Percentiles rank a stretch among this genome's conserved stretches.
These are phyloP conservation scores for Nyctereutes procyonoides DNA, from an alignment of 2,113 vertebrate species.

Conservation along the genomic window DNA sequence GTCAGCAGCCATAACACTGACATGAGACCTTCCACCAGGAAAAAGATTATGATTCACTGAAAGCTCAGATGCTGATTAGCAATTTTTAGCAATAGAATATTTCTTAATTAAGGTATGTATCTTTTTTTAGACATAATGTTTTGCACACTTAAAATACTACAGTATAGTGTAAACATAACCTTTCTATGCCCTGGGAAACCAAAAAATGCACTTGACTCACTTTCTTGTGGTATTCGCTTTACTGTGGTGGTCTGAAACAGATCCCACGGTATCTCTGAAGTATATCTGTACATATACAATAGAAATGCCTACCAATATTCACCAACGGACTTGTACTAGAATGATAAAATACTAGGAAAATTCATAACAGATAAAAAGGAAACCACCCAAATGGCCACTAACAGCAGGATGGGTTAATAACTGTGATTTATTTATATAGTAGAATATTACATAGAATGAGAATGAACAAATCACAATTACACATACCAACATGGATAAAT, in stretches of 20 bases:
- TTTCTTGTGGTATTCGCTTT: neutral
- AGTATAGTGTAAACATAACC: neutral
- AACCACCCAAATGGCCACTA: neutral
- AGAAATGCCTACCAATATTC: neutral
- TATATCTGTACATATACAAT: neutral
- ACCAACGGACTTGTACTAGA: neutral
- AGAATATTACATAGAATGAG: neutral
- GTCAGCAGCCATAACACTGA: neutral
- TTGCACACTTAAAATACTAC: neutral
- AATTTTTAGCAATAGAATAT: neutral
- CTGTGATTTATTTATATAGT: neutral
- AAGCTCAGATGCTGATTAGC: neutral
- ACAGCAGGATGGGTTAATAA: neutral
- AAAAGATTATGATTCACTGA: neutral
- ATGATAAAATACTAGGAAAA: neutral
- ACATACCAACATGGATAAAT: neutral
- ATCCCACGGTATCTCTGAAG: neutral
- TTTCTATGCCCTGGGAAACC: neutral
- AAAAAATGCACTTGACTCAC: neutral
- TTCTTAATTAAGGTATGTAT: neutral
- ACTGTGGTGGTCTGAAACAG: neutral
- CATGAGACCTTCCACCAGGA: neutral
- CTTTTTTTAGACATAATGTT: neutral
- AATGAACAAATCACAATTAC: neutral
- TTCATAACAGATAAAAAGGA: neutral